phyloP scores from a whole-genome alignment of 2,888 invertebrate genomes.

The Drosophila rellima region DNA sequence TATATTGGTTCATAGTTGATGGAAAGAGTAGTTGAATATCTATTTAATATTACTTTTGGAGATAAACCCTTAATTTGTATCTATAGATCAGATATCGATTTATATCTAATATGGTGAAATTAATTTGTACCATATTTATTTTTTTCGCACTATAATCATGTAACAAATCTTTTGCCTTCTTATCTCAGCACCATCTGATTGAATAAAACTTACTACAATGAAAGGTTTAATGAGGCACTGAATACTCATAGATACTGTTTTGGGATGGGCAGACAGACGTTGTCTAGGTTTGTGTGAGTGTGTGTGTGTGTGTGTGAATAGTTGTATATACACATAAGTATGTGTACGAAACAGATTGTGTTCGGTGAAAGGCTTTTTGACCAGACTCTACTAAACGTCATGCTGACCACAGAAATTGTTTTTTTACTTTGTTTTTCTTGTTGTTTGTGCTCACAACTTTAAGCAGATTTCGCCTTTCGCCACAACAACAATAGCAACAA shows the following conservation, averaged over 20 bases:
- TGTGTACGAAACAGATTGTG: neutral
- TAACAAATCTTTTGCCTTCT: too few relatives aligned
- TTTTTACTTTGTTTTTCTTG: conserved; percentile 17
- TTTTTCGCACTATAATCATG: too few relatives aligned
- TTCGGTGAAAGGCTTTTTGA: conserved; percentile 30
- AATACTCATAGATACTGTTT: neutral
- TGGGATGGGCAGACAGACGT: conserved; percentile 7
- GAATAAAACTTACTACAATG: conserved; percentile 1
- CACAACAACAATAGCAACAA: conserved; percentile 30
- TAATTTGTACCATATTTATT: too few relatives aligned
- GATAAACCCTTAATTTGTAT: neutral
- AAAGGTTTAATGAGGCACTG: neutral
- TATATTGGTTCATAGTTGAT: too few relatives aligned
- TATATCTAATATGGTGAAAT: too few relatives aligned
- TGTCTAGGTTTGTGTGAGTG: neutral
- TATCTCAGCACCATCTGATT: conserved; percentile 6
- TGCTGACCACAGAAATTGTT: conserved; percentile 49
- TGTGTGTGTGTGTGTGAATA: neutral
- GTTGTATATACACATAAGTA: conserved; percentile 6
- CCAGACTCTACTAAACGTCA: conserved; percentile 20
- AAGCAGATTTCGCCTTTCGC: conserved; percentile 58
- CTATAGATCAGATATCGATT: too few relatives aligned
- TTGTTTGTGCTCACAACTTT: conserved; percentile 8
- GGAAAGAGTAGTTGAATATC: too few relatives aligned
- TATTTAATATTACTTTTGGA: too few relatives aligned